Evolutionary conservation across 2,888 invertebrate species (phyloP), one percentile per base, ranked within the genome.

Genomic region (Phorcus lineatus): DNA sequence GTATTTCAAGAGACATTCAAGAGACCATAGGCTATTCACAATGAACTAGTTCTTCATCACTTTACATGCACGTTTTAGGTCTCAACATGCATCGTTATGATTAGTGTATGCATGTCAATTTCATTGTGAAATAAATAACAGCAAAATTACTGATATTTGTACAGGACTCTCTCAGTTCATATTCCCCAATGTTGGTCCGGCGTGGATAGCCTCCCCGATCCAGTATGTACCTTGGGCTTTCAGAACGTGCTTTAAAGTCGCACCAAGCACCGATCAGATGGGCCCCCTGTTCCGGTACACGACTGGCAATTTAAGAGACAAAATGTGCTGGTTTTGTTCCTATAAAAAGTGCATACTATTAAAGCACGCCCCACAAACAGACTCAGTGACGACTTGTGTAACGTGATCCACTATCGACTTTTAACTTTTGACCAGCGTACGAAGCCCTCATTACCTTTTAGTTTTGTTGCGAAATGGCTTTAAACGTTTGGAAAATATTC

Each of bases 41-140:
- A 47, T 47, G 13, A 47, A 47, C 7, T 47, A 47, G 1, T 47
- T 47, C 47, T 6, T 11, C 1, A 47, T 47, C 47, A 47, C 11
- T 47, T 47, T 11, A 11, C 47, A 47, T 11, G 47, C 47, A 47
- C 47, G 47, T 47, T 47, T 47, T 13, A 11, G 47, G 47, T 47
- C 11, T 47, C 47, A 11, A 36, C 47, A 13, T 11, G 7, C 7
- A 11, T 47, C 47, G 47, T 47, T 47, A 47, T 47, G 47, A 47
- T 47, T 47, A 47, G 47, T 47, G 47, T 47, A 47, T 75, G 54
- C 75, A 75, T 75, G 75, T 75, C 75, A 28, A 22, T 24, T 53
- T 75, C 75, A 75, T 52, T 75, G 54, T 31, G 75, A 53, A 75
- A 53, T 54, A 22, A 54, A 54, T 75, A 24, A 54, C 70, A 22